A percentile compares a stretch with the other conserved stretches of the same genome.
These are phyloP conservation scores for Pocillopora grandis DNA, from an alignment of 92 coral and sea anemone genomes.

Conservation along the genomic window DNA sequence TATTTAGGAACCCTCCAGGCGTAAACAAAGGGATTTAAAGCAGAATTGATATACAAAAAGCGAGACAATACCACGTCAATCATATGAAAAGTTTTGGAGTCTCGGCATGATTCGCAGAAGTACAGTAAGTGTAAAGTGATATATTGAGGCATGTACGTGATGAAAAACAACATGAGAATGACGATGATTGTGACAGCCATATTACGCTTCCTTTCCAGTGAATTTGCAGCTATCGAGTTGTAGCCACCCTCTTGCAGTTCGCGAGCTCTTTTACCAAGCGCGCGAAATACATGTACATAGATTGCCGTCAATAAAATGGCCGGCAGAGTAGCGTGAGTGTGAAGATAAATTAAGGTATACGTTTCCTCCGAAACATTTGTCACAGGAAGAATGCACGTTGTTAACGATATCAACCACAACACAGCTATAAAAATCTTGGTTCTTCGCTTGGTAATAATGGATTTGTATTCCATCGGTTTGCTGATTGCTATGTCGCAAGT, in stretches of 20 bases:
- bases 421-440: conserved; percentile 37
- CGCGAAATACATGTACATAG: conserved; percentile 41
- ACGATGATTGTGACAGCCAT: conserved; percentile 23
- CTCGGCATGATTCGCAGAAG: conserved; percentile 24
- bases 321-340: conserved; percentile 62
- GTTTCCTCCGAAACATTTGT: conserved; percentile 38
- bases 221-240: conserved; percentile 1
- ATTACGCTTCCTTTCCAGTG: conserved; percentile 23
- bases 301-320: conserved; percentile 42
- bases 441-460: conserved; percentile 34
- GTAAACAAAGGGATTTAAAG: conserved; percentile 43
- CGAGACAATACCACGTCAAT: conserved; percentile 34
- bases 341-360: conserved; percentile 44
- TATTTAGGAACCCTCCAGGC: conserved; percentile 44
- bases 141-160: conserved; percentile 43
- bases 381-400: conserved; percentile 54
- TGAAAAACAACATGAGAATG: conserved; percentile 37
- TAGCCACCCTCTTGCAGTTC: conserved; percentile 21
- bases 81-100: conserved; percentile 32
- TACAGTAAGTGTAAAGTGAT: conserved; percentile 33
- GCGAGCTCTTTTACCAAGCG: conserved; percentile 41
- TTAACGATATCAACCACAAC: conserved; percentile 45
- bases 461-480: conserved; percentile 44
- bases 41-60: conserved; percentile 34
- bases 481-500: conserved; percentile 55